Evolutionary conservation across 2,113 vertebrate species (phyloP), one percentile per base, ranked within the genome.

Genomic region (Sorex araneus): DNA sequence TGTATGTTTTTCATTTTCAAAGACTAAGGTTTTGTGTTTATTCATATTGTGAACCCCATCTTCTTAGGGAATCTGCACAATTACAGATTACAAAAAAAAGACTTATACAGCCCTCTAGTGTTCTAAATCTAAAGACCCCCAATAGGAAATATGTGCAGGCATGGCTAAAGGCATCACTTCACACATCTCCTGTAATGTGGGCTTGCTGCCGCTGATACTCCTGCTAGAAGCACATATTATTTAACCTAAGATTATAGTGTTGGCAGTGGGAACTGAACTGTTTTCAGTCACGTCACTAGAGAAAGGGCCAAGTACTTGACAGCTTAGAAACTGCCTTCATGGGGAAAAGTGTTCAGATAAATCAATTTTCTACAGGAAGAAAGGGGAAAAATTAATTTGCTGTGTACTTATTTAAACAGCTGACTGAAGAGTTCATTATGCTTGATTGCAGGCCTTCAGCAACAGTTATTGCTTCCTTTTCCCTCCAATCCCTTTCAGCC

Each of bases 81-180:
- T 86, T 94, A 40, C 6, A 92, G 50, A 81, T 94, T 71, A 60
- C 60, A 84, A 79, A 34, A 63, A 63, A 91, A 97, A 94, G 97
- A 96, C 96, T 98, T 97, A 96, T 97, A 97, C 96, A 98, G 97
- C 97, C 97, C 97, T 97, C 97, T 98, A 98, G 98, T 97, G 98
- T 98, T 97, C 75, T 89, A 94, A 96, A 47, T 75, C 21, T 80
- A 94, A 54, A 97, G 92, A 92, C 47, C 95, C 47, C 76, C 57
- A 27, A 23, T 8, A 90, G 47, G 92, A 95, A 96, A 89, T 7
- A 93, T 70, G 73, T 45, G 74, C 36, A 69, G 85, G 40, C 77
- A 66, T 91, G 19, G 79, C 0, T 71, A 64, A 92, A 21, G 30
- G 93, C 77, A 90, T 66, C 54, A 79, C 89, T 66, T 28, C 9